Evolutionary conservation across 2,797 vertebrate genomes (phyloP).

Genomic region (Numenius phaeopus): DNA sequence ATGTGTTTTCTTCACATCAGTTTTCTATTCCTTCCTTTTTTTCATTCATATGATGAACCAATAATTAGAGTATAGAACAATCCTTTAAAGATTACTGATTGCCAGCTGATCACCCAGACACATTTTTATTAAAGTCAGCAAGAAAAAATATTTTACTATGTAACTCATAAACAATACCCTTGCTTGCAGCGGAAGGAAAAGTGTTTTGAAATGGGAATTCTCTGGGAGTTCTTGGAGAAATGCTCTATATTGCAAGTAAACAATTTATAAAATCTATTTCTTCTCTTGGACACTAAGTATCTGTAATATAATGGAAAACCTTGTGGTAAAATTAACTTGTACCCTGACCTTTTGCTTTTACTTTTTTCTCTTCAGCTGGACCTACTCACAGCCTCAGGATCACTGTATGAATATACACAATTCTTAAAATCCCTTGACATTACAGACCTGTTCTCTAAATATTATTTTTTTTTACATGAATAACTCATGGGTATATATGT

Average conservation of each 20-base stretch:
- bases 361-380: conserved; percentile 22
- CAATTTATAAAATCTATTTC: not conserved
- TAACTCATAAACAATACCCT: not conserved
- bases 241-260: not conserved
- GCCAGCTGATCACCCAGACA: not conserved
- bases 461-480: not conserved
- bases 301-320: not conserved
- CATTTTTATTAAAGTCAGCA: not conserved
- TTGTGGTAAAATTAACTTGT: not conserved
- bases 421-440: not conserved
- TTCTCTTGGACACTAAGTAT: not conserved
- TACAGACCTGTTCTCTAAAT: not conserved
- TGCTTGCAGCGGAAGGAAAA: not conserved
- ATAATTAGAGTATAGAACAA: not conserved
- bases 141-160: not conserved
- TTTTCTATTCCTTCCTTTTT: not conserved
- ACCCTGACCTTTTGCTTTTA: not conserved
- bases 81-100: not conserved
- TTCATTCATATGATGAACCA: not conserved
- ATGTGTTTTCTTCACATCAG: not conserved
- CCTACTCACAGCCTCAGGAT: not conserved
- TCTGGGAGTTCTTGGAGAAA: not conserved
- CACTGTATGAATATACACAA: not conserved
- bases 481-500: not conserved
- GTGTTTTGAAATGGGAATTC: not conserved